Percentiles rank a stretch among this genome's conserved stretches.
phyloP scores from a whole-genome alignment of 2,797 vertebrate genomes.

The Sebastes cheni region DNA sequence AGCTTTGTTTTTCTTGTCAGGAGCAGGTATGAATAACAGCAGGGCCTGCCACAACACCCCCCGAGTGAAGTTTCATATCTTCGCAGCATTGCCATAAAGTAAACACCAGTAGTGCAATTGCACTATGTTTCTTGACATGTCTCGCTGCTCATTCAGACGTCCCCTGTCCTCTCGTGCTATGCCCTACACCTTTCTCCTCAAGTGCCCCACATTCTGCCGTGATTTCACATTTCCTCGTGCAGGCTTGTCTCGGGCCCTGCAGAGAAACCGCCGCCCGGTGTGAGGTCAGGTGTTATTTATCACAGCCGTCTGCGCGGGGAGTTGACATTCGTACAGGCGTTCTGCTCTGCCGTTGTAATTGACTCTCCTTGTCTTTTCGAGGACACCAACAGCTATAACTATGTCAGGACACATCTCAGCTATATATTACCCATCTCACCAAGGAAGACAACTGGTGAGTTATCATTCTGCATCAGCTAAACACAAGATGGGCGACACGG shows the following conservation, averaged over 20 bases:
- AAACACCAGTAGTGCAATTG: slow-evolving; percentile 62
- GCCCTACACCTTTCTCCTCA: slow-evolving; percentile 68
- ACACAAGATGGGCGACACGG: slow-evolving; percentile 60
- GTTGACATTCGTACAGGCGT: slow-evolving; percentile 84
- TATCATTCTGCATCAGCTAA: slow-evolving; percentile 87
- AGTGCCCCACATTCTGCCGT: slow-evolving; percentile 72
- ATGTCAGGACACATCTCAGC: slow-evolving; percentile 89
- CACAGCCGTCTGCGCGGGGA: slow-evolving; percentile 80
- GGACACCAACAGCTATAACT: slow-evolving; percentile 89
- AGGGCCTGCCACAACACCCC: slow-evolving; percentile 72
- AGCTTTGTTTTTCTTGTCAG: slow-evolving; percentile 80
- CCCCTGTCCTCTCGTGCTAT: slow-evolving; percentile 63
- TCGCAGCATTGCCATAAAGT: slow-evolving; percentile 68
- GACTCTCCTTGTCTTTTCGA: slow-evolving; percentile 92
- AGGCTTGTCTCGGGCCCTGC: slow-evolving; percentile 69
- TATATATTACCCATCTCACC: slow-evolving; percentile 90
- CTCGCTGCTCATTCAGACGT: slow-evolving; percentile 71
- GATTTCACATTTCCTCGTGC: slow-evolving; percentile 77
- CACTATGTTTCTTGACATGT: slow-evolving; percentile 60
- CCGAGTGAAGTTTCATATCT: slow-evolving; percentile 70
- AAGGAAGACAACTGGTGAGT: slow-evolving; percentile 90
- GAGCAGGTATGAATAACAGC: slow-evolving; percentile 77
- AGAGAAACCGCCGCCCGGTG: slow-evolving; percentile 77
- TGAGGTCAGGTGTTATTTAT: slow-evolving; percentile 86
- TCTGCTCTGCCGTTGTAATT: slow-evolving; percentile 84